Conservation (phyloP, 2,113 vertebrate genomes). For the Xiphophorus hellerii region DNA sequence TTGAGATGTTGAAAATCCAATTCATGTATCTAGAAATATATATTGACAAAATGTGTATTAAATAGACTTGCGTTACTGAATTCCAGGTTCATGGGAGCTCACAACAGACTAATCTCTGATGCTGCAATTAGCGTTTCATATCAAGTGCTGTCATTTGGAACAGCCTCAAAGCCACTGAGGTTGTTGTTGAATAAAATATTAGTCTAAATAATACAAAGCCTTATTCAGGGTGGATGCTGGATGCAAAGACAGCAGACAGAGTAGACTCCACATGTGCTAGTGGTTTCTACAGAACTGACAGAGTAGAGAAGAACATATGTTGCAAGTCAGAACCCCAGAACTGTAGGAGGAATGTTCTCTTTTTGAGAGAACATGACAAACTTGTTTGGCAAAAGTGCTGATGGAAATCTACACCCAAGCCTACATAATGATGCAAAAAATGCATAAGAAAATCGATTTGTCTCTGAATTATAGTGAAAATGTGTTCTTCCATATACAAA, state of each 20-base stretch:
- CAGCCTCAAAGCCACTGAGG: conserved; percentile 15
- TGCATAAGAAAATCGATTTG: background rate
- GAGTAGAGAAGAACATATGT: conserved; percentile 10
- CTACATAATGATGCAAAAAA: conserved; percentile 7
- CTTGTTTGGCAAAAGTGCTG: conserved; percentile 13
- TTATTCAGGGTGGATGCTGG: conserved; percentile 14
- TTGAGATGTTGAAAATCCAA: background rate
- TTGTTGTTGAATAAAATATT: conserved; percentile 25
- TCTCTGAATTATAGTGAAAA: conserved; percentile 16
- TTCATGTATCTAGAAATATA: background rate
- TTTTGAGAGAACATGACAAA: conserved; percentile 22
- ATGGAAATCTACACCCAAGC: conserved; percentile 18
- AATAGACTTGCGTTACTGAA: background rate
- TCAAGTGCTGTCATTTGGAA: conserved; percentile 27
- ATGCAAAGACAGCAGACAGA: conserved; percentile 17
- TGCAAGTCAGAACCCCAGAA: conserved; percentile 1
- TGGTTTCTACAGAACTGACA: conserved; percentile 9
- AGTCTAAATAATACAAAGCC: conserved; percentile 11
- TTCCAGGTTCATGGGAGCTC: conserved; percentile 10
- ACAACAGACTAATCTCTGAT: conserved; percentile 16
- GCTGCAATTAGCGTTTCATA: conserved; percentile 13
- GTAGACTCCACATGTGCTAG: conserved; percentile 1
- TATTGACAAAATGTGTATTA: background rate
- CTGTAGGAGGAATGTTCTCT: conserved; percentile 1
- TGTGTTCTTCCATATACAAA: conserved; percentile 5